A percentile compares a stretch with the other conserved stretches of the same genome.
Evolutionary conservation across 2,113 vertebrate genomes (phyloP).

Genomic region (Archilochus colubris): DNA sequence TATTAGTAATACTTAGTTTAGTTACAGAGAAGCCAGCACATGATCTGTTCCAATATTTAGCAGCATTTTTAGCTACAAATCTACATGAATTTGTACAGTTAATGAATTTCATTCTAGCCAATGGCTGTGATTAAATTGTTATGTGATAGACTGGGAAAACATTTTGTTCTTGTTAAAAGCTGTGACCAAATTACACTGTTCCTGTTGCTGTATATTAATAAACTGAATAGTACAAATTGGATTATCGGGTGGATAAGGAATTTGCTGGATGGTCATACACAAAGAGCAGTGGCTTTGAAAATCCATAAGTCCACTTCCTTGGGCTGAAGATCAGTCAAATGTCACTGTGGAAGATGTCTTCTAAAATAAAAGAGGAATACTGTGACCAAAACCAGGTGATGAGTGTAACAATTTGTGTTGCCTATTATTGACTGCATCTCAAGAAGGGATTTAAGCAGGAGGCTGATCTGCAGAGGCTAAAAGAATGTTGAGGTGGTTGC

Average conservation of each 20-base stretch:
- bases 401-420: background rate
- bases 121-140: background rate
- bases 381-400: background rate
- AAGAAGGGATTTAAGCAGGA: background rate
- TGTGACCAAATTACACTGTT: background rate
- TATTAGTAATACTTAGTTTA: background rate
- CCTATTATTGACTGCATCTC: background rate
- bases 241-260: too few species aligned
- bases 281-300: background rate
- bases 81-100: background rate
- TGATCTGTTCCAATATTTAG: background rate
- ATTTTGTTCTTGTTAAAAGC: background rate
- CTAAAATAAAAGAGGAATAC: background rate
- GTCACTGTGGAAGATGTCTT: background rate
- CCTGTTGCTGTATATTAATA: background rate
- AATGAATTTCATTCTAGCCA: background rate
- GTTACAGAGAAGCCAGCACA: background rate
- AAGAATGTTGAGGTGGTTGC: background rate
- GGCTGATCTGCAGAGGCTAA: background rate
- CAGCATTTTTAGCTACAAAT: background rate
- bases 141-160: background rate
- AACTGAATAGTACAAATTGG: background rate
- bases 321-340: background rate
- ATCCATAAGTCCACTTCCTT: background rate
- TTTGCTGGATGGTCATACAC: too few species aligned